phyloP scores from a whole-genome alignment of 2,113 vertebrate species.

The Melanostigma gelatinosum region DNA sequence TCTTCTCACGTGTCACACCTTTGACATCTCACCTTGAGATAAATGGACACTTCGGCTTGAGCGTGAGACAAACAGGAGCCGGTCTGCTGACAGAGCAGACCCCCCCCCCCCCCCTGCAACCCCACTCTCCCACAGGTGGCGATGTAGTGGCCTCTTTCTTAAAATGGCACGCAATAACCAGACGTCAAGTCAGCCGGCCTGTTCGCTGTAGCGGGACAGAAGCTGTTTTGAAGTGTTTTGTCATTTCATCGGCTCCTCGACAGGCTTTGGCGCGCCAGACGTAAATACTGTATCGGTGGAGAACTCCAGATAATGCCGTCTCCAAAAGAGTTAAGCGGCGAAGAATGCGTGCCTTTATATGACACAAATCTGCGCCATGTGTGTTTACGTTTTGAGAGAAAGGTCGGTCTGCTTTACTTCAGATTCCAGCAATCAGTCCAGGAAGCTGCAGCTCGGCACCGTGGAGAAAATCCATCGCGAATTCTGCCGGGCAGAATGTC shows the following conservation, averaged over 20 bases:
- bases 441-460: constrained; percentile 52
- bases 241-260: constrained; percentile 42
- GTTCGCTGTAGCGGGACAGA: constrained; percentile 41
- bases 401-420: constrained; percentile 65
- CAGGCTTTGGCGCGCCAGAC: constrained; percentile 48
- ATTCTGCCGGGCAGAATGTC: constrained; percentile 36
- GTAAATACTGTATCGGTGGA: constrained; percentile 64
- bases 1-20: constrained; percentile 76
- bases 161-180: constrained; percentile 49
- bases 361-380: constrained; percentile 73
- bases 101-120: constrained; percentile 32
- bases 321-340: constrained; percentile 59
- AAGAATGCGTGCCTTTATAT: constrained; percentile 70
- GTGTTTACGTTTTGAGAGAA: constrained; percentile 72
- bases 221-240: constrained; percentile 52
- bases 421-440: constrained; percentile 62
- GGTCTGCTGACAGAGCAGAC: constrained; percentile 66
- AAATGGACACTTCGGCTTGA: constrained; percentile 76
- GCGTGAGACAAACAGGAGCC: constrained; percentile 65
- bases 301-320: constrained; percentile 67
- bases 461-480: constrained; percentile 46
- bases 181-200: constrained; percentile 16
- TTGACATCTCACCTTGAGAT: constrained; percentile 80
- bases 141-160: constrained; percentile 49
- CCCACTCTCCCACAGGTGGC: constrained; percentile 57